Conservation (phyloP, 2,113 vertebrate species). For the Poeciliopsis retropinna region DNA sequence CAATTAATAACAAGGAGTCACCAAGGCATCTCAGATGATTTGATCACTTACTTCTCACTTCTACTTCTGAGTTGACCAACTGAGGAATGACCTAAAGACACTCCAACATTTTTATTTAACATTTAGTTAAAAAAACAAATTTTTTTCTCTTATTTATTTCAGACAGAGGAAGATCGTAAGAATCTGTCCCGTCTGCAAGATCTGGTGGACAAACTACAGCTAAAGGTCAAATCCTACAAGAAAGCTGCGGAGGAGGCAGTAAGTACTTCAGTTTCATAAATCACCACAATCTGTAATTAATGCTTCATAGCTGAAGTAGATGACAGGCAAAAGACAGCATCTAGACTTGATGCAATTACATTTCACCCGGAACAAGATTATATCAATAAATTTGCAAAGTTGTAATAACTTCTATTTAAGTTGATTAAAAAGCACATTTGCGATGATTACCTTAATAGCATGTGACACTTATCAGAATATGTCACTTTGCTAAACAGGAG, state of each 20-base stretch:
- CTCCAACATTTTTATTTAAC: background rate
- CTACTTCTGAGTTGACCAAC: background rate
- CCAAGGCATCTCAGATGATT: no score
- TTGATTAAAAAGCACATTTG: background rate
- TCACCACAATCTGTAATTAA: background rate
- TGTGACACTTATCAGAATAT: background rate
- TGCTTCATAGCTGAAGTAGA: background rate
- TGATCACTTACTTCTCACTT: background rate
- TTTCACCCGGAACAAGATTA: background rate
- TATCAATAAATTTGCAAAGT: background rate
- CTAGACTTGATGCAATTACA: background rate
- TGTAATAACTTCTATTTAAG: background rate
- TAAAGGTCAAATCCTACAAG: conserved; percentile 85
- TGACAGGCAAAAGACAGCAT: background rate
- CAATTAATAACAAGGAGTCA: background rate
- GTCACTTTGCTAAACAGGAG: conserved; percentile 56
- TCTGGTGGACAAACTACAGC: conserved; percentile 81
- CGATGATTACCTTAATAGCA: background rate
- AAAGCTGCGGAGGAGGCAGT: conserved; percentile 81
- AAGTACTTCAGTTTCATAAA: conserved; percentile 24
- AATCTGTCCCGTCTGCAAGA: conserved; percentile 85
- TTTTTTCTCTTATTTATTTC: background rate
- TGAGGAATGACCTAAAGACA: background rate
- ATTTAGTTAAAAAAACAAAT: background rate
- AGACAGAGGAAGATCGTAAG: conserved; percentile 84